Evolutionary conservation across 2,113 vertebrate genomes (phyloP), one percentile per base, ranked within the genome.

Genomic region (Alexandromys fortis): DNA sequence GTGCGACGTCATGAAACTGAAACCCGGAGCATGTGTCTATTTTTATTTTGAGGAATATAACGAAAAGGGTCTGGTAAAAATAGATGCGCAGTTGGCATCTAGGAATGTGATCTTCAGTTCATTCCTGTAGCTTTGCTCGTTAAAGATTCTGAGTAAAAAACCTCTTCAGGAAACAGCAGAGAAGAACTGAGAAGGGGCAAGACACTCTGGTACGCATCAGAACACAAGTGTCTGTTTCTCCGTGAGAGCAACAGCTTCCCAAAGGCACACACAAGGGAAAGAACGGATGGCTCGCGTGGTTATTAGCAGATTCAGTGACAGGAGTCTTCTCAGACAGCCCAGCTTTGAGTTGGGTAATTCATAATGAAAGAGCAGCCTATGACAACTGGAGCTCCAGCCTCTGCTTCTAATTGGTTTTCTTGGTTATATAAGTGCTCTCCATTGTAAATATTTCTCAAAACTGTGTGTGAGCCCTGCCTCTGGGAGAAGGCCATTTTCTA

Each of bases 391-490:
- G 6, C 12, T n/a, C 68, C 49, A 28, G 35, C 19, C 61, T 87
- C 47, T 72, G 22, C 33, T 97, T 94, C 42, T 73, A 90, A 72
- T 63, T 92, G 8, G 82, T 94, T 61, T 94, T 65, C 38, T 75
- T 88, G 42, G 94, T 95, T 92, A 92, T 26, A 4, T 52, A 61
- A 92, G 30, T 38, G 78, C n/a, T 67, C 94, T 85, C 16, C 73
- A n/a, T 61, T 81, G 67, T 30, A 94, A 86, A 92, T 6, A 35
- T 6, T 89, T 49, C 82, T 58, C 33, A 91, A 35, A 95, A 21
- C 26, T n/a, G 3, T 45, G 5, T 42, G 49, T 89, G 61, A 75
- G 73, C 30, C 82, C n/a, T 16, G 77, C 35, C 13, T 88, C 45
- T 76, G 17, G 92, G 38, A 61, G 26, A 89, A 77, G 21, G 45